Evolutionary conservation across 2,797 vertebrate genomes (phyloP), one percentile per base, ranked within the genome.

Genomic region (Denticeps clupeoides): DNA sequence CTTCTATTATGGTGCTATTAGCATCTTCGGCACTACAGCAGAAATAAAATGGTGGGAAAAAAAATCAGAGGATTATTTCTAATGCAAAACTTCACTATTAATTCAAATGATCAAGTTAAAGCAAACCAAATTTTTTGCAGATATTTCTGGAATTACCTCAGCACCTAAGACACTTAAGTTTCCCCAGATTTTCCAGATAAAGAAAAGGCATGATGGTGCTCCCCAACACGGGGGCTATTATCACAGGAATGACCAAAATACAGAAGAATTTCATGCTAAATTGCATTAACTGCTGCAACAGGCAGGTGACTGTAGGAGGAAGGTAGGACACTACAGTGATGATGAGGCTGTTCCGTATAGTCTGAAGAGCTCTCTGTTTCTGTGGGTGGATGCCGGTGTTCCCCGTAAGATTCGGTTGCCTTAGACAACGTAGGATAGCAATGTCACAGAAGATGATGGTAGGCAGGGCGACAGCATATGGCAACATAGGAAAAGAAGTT

Each of bases 291-390:
- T 4, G 13, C 15, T 65, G 63, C 1, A 69, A 7, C 41, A 53
- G 18, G 11, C 5, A 9, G 0, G 4, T 2, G 2, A 11, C 5
- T 1, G 64, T 4, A 11, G 73, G 69, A 31, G 74, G 74, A 5
- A 82, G 24, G 28, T 77, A 83, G 4, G 51, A 60, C 5, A 72
- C 5, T 21, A 57, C 11, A 1, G 53, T 32, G 19, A 70, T 22
- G 27, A 67, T 46, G 42, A 81, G 53, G 53, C 75, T 82, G 61
- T 56, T 66, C 33, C 51, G 16, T 19, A 81, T 35, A 2, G 50
- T 74, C 4, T 70, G 65, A 52, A 77, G 54, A 9, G 77, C 78
- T 48, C 51, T 69, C 51, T 68, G 58, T 63, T 82, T 82, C 56
- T 79, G 71, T 1, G 68, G 71, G 42, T 82, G 71, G 9, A 78